Percentiles rank a stretch among this genome's conserved stretches.
Conservation (phyloP, 2,888 invertebrate genomes). For the Caenorhabditis zanzibari region DNA sequence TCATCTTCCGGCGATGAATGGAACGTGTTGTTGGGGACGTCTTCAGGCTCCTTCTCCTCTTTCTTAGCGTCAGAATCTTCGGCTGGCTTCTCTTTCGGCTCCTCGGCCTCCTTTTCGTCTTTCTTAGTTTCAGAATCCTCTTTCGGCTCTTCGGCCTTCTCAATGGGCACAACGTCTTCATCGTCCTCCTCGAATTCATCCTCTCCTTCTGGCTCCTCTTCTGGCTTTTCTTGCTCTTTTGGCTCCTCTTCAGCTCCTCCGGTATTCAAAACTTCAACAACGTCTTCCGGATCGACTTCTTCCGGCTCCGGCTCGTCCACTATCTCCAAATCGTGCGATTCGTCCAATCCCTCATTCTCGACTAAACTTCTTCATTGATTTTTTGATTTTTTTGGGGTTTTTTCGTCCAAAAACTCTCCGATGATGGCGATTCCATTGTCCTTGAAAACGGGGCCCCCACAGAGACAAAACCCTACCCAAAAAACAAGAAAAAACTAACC, state of each 20-base stretch:
- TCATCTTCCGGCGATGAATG: background rate
- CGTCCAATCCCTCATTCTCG: slow-evolving; percentile 30
- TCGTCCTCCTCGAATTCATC: slow-evolving; percentile 70
- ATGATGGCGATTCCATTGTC: no score
- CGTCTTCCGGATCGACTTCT: slow-evolving; percentile 4
- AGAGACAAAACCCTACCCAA: background rate
- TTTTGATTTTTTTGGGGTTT: no score
- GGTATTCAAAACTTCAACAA: background rate
- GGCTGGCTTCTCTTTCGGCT: slow-evolving; percentile 19
- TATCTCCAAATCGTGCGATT: slow-evolving; percentile 14
- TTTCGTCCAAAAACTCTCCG: no score
- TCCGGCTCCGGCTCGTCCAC: slow-evolving; percentile 13
- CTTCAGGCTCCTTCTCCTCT: slow-evolving; percentile 45
- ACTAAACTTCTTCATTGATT: slow-evolving; percentile 23
- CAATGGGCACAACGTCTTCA: no score
- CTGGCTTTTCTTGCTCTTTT: background rate
- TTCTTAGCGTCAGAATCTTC: no score
- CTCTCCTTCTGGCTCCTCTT: slow-evolving; percentile 39
- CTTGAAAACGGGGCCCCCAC: background rate
- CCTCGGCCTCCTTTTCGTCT: slow-evolving; percentile 14
- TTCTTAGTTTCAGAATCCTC: slow-evolving; percentile 17
- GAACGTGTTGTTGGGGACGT: background rate
- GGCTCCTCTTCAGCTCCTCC: background rate
- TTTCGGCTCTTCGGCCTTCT: background rate
- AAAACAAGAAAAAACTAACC: slow-evolving; percentile 5